Evolutionary conservation across 2,888 invertebrate species (phyloP), one percentile per base, ranked within the genome.

Genomic region (Ophraella communa): DNA sequence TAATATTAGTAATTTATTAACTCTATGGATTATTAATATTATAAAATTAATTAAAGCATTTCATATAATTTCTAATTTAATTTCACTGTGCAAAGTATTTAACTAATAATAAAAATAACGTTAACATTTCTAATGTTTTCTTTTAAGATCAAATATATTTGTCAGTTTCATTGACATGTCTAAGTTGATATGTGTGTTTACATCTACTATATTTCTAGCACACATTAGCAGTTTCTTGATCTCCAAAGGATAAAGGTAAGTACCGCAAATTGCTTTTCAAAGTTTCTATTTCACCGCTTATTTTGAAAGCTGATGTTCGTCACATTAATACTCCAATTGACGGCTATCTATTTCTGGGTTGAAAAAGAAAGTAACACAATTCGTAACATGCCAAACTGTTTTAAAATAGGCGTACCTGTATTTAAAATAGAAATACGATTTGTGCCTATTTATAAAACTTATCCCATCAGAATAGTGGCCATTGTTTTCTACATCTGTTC

Each of bases 401-500:
- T 35, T 33, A 52, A 39, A 53, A 53, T 60, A 57, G 47, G 57
- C 39, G 55, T 62, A 53, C 35, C 30, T 35, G 65, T 39, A 42
- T 39, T 54, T 44, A 42, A 57, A 57, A 57, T 61, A 65, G 61
- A 54, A 66, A 63, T 60, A 66, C 66, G 53, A 54, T 60, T 53
- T 55, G 60, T 10, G n/a, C 27, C 66, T 69, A 69, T 69, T 69
- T 66, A 54, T 65, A 66, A 10, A 59, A 24, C 18, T 20, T 47
- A 30, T 49, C 52, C 64, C 66, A 66, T 66, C 62, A 60, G 57
- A 66, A 66, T 69, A 60, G 62, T 59, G 53, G 39, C 59, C 66
- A 69, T 69, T 69, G 68, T 69, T 69, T 62, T 60, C 49, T 45
- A 60, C 68, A 66, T 62, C 66, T 69, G 66, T 62, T 65, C 52